Conservation (phyloP, 2,888 invertebrate genomes). For the Onchidella celtica region DNA sequence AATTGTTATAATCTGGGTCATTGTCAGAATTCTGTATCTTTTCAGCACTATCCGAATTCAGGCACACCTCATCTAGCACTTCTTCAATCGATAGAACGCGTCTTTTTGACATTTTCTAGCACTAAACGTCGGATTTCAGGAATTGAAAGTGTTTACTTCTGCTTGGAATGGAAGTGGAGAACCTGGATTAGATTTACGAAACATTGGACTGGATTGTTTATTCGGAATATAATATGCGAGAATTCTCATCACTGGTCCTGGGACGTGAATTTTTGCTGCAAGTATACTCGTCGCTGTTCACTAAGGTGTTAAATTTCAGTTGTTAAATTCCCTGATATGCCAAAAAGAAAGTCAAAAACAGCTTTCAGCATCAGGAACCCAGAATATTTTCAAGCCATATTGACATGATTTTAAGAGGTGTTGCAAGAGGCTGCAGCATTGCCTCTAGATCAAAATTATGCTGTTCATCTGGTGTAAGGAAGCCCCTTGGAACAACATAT, state of each 20-base stretch:
- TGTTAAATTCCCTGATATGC: no score
- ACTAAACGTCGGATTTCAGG: not conserved
- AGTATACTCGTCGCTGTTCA: not conserved
- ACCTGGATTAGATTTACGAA: not conserved
- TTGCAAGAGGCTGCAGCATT: no score
- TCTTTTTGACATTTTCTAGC: not conserved
- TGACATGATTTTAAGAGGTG: no score
- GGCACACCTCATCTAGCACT: not conserved
- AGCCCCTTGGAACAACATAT: no score
- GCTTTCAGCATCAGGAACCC: no score
- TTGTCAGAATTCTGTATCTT: not conserved
- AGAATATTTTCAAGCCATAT: no score
- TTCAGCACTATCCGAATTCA: not conserved
- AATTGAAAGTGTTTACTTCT: not conserved
- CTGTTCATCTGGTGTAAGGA: no score
- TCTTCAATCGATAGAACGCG: not conserved
- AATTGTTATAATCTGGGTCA: not conserved
- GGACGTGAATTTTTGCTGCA: not conserved
- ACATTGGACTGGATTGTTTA: not conserved
- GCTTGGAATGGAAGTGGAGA: not conserved
- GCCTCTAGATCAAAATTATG: no score
- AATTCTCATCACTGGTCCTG: not conserved
- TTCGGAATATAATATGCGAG: not conserved
- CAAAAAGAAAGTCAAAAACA: no score
- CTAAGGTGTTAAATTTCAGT: not conserved